phyloP scores from a whole-genome alignment of 2,113 vertebrate species.

The Lipotes vexillifer region DNA sequence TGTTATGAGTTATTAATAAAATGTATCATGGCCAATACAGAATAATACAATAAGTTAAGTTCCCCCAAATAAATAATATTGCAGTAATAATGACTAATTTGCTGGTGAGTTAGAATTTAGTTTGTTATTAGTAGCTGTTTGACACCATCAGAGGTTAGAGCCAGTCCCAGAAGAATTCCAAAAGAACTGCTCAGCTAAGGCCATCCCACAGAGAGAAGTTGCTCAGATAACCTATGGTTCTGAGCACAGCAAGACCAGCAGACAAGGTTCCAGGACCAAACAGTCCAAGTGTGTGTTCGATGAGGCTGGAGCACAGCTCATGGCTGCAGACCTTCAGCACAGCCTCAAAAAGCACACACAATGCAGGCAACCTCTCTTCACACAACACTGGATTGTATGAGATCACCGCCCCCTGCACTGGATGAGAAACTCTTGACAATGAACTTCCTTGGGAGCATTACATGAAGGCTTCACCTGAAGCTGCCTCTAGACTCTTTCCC shows the following conservation, averaged over 20 bases:
- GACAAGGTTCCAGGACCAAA: background rate
- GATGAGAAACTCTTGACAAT: background rate
- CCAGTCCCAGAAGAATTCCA: background rate
- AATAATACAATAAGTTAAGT: background rate
- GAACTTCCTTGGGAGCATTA: background rate
- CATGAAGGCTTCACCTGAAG: background rate
- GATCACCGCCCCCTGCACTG: fast-evolving
- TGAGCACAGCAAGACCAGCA: background rate
- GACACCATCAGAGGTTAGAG: background rate
- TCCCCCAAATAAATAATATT: background rate
- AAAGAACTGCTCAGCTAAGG: background rate
- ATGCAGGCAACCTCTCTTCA: background rate
- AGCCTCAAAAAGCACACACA: fast-evolving
- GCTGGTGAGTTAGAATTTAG: background rate
- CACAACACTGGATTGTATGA: fast-evolving
- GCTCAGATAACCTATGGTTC: background rate
- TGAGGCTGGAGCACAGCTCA: background rate
- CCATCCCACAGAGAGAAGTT: background rate
- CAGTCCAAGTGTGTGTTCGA: background rate
- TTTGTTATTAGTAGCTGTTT: background rate
- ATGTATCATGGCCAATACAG: background rate
- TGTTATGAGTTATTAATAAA: background rate
- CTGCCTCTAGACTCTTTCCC: background rate
- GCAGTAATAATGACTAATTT: background rate
- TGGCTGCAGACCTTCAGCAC: background rate